Conservation (phyloP, 2,888 invertebrate genomes). For the Spodoptera picta region DNA sequence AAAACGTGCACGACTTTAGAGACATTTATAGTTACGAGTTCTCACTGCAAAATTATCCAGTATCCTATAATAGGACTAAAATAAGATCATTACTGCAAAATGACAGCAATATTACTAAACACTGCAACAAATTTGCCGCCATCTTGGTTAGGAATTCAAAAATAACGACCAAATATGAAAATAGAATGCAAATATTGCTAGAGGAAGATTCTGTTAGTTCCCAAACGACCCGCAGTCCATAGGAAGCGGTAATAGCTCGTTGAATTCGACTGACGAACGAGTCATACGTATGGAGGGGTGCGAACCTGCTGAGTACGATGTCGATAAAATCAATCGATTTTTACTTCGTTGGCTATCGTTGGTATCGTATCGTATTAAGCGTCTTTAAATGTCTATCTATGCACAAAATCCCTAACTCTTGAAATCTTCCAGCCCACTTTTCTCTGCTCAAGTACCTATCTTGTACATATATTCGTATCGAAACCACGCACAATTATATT, state of each 20-base stretch:
- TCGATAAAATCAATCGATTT: conserved; percentile 19
- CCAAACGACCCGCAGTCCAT: conserved; percentile 63
- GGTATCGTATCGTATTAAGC: no score
- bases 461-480: no score
- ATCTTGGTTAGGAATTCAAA: conserved; percentile 36
- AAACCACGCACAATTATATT: no score
- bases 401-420: no score
- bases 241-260: conserved; percentile 75
- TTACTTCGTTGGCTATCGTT: no score
- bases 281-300: conserved; percentile 66
- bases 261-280: conserved; percentile 69
- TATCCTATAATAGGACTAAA: conserved; percentile 7
- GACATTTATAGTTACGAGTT: no score
- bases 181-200: conserved; percentile 42
- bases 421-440: no score
- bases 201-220: conserved; percentile 61
- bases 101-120: conserved; percentile 15
- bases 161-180: conserved; percentile 43
- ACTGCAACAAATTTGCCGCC: conserved; percentile 19
- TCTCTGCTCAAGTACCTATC: no score
- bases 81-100: conserved; percentile 14
- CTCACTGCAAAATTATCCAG: not conserved
- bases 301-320: conserved; percentile 1
- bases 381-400: no score
- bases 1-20: not conserved